Evolutionary conservation across 2,888 invertebrate species (phyloP).

Genomic region (Sthenelais limicola): DNA sequence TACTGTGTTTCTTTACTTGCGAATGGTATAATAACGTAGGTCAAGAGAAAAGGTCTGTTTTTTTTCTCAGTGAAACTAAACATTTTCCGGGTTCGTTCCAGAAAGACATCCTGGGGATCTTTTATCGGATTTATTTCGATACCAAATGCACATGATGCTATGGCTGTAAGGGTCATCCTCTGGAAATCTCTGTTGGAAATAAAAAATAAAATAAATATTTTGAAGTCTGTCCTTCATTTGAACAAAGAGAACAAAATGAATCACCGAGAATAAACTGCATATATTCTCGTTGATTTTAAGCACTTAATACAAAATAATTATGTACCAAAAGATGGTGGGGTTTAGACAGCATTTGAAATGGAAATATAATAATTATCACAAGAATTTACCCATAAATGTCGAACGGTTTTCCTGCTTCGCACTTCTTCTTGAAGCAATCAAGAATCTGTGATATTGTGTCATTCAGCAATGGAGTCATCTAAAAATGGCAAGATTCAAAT

Average conservation of each 20-base stretch:
- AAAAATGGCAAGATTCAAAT: slow-evolving; percentile 44
- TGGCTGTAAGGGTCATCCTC: slow-evolving; percentile 74
- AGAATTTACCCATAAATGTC: slow-evolving; percentile 72
- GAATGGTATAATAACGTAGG: too few species aligned
- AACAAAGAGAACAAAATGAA: too few species aligned
- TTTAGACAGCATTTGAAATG: too few species aligned
- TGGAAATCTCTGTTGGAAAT: slow-evolving; percentile 71
- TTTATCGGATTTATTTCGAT: slow-evolving; percentile 71
- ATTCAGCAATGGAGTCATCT: slow-evolving; percentile 73
- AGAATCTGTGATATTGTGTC: slow-evolving; percentile 70
- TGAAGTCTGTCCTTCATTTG: too few species aligned
- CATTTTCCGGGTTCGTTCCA: slow-evolving; percentile 63
- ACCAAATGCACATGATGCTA: slow-evolving; percentile 74
- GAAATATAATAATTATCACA: too few species aligned
- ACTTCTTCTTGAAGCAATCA: slow-evolving; percentile 65
- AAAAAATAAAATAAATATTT: too few species aligned
- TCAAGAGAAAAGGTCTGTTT: slow-evolving; percentile 47
- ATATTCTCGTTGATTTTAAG: too few species aligned
- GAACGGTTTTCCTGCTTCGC: slow-evolving; percentile 60
- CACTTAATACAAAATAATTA: too few species aligned
- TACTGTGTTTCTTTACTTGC: too few species aligned
- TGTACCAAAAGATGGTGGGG: too few species aligned
- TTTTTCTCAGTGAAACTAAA: slow-evolving; percentile 56
- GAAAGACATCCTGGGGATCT: slow-evolving; percentile 70
- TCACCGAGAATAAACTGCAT: too few species aligned